Evolutionary conservation across 2,113 vertebrate genomes (phyloP).

Genomic region (Corydoras sp.): DNA sequence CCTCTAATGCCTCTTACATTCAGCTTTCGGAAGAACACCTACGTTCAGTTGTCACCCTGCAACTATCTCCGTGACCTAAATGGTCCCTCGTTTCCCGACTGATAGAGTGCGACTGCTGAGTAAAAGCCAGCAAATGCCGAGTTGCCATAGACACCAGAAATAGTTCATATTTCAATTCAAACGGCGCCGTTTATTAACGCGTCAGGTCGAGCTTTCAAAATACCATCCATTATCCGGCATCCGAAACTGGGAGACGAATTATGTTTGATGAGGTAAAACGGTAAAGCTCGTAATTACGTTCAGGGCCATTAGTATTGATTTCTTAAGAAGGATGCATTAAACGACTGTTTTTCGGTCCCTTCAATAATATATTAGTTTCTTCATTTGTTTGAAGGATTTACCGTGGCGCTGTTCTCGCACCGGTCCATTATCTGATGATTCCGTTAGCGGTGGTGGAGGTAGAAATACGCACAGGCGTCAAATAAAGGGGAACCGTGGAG

Average conservation of each 20-base stretch:
- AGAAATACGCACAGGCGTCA: slow-evolving; percentile 22
- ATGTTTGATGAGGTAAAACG: not conserved
- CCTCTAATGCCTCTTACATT: slow-evolving; percentile 26
- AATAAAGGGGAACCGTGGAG: not conserved
- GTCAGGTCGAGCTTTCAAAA: not conserved
- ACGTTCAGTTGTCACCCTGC: slow-evolving; percentile 40
- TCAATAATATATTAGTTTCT: slow-evolving; percentile 25
- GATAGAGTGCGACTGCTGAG: slow-evolving; percentile 12
- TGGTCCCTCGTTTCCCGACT: slow-evolving; percentile 21
- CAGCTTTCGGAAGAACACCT: slow-evolving; percentile 35
- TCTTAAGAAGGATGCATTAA: slow-evolving; percentile 9
- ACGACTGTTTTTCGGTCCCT: not conserved
- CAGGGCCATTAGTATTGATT: slow-evolving; percentile 8
- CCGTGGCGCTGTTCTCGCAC: not conserved
- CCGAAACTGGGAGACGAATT: not conserved
- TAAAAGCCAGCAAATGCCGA: slow-evolving; percentile 5
- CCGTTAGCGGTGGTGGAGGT: slow-evolving; percentile 2
- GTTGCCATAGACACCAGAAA: not conserved
- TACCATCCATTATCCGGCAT: not conserved
- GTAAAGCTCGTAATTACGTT: slow-evolving; percentile 6
- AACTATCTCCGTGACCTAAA: slow-evolving; percentile 42
- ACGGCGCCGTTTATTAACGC: not conserved
- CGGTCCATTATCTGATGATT: slow-evolving; percentile 27
- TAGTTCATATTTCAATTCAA: slow-evolving; percentile 6
- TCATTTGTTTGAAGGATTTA: slow-evolving; percentile 24